Percentiles rank a stretch among this genome's conserved stretches.
These are phyloP conservation scores for Xiphophorus couchianus DNA, from an alignment of 2,113 vertebrate genomes.

Conservation along the genomic window DNA sequence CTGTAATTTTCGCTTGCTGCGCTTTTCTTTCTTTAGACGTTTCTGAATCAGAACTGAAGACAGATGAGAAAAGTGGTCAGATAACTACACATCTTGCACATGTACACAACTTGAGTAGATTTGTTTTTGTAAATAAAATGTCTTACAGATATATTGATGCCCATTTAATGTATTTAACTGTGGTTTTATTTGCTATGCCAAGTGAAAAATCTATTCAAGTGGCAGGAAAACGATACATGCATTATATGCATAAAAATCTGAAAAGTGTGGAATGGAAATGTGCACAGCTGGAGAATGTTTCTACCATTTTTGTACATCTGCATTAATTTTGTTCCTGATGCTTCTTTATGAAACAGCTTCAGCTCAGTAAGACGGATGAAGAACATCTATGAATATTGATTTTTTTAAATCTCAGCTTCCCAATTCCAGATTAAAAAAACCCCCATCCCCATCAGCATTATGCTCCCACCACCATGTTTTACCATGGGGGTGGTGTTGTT, in stretches of 20 bases:
- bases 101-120: neutral
- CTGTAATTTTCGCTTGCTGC: constrained; percentile 77
- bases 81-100: neutral
- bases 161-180: neutral
- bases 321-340: no score
- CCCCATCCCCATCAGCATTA: neutral
- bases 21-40: constrained; percentile 78
- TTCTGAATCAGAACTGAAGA: constrained; percentile 76
- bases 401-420: neutral
- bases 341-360: no score
- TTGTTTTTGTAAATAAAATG: neutral
- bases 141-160: neutral
- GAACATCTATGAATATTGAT: neutral
- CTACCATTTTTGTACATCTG: no score
- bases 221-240: neutral
- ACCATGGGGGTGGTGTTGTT: neutral
- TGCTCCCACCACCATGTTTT: neutral
- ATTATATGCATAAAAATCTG: neutral
- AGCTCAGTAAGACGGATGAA: neutral
- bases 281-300: neutral
- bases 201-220: neutral
- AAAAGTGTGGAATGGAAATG: neutral
- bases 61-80: neutral
- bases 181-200: no score
- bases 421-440: neutral